A percentile compares a stretch with the other conserved stretches of the same genome.
These are phyloP conservation scores for Bos javanicus DNA, from an alignment of 2,113 vertebrate species.

Conservation along the genomic window DNA sequence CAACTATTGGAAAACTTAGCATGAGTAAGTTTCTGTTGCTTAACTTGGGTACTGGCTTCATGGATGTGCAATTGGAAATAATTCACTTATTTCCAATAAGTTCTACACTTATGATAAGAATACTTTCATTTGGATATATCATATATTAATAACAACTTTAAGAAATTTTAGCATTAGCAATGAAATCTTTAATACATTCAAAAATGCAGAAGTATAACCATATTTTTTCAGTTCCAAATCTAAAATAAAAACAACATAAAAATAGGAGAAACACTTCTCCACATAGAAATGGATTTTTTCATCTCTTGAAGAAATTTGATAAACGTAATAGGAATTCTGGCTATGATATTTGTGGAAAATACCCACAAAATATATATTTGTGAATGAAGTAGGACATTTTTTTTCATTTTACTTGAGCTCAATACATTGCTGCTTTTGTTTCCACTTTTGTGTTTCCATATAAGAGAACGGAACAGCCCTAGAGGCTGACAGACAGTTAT, in stretches of 20 bases:
- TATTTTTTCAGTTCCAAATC: background rate
- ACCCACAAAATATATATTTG: conserved; percentile 56
- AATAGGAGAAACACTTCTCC: background rate
- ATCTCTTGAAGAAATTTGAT: conserved; percentile 27
- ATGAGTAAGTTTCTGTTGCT: background rate
- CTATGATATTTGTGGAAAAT: conserved; percentile 64
- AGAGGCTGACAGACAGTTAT: conserved; percentile 77
- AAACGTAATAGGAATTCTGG: conserved; percentile 58
- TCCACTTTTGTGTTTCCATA: conserved; percentile 59
- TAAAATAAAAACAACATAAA: background rate
- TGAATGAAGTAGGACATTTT: conserved; percentile 53
- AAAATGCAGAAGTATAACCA: conserved; percentile 2
- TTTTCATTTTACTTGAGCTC: conserved; percentile 43
- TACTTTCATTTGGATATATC: background rate
- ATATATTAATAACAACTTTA: background rate
- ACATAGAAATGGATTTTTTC: background rate
- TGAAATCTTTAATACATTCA: background rate
- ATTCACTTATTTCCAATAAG: background rate
- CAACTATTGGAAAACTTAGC: conserved; percentile 29
- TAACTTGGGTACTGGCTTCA: background rate
- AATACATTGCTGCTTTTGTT: conserved; percentile 35
- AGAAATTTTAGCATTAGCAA: background rate
- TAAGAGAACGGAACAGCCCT: conserved; percentile 62
- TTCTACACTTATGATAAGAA: background rate
- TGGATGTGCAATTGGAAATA: background rate